A percentile compares a stretch with the other conserved stretches of the same genome.
phyloP scores from a whole-genome alignment of 2,113 vertebrate species.

The Zosterops borbonicus region DNA sequence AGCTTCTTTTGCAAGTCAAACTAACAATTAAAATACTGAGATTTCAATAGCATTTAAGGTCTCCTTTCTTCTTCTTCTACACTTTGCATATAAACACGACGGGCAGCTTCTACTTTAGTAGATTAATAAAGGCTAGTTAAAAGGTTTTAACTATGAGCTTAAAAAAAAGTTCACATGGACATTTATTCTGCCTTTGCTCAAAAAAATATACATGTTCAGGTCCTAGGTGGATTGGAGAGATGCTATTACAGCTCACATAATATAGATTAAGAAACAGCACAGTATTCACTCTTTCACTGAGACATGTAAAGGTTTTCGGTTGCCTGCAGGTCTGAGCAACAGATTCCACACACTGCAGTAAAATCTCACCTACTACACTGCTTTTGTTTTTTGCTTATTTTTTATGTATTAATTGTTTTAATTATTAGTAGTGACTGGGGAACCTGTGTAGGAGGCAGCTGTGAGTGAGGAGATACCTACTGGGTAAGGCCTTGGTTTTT shows the following conservation, averaged over 20 bases:
- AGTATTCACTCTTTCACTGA: background rate
- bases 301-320: background rate
- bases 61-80: background rate
- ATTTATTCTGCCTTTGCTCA: background rate
- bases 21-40: background rate
- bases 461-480: background rate
- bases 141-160: background rate
- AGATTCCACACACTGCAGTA: background rate
- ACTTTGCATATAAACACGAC: background rate
- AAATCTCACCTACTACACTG: background rate
- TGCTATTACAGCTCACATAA: background rate
- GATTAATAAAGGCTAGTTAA: background rate
- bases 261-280: background rate
- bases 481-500: background rate
- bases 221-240: background rate
- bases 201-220: fast-evolving
- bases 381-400: background rate
- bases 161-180: background rate
- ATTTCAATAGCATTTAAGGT: background rate
- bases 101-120: background rate
- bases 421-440: background rate
- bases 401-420: background rate
- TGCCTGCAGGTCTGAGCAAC: background rate
- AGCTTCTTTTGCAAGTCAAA: background rate
- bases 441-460: background rate